A percentile compares a stretch with the other conserved stretches of the same genome.
These are phyloP conservation scores for Papilio protenor DNA, from an alignment of 2,888 invertebrate genomes.

Conservation along the genomic window DNA sequence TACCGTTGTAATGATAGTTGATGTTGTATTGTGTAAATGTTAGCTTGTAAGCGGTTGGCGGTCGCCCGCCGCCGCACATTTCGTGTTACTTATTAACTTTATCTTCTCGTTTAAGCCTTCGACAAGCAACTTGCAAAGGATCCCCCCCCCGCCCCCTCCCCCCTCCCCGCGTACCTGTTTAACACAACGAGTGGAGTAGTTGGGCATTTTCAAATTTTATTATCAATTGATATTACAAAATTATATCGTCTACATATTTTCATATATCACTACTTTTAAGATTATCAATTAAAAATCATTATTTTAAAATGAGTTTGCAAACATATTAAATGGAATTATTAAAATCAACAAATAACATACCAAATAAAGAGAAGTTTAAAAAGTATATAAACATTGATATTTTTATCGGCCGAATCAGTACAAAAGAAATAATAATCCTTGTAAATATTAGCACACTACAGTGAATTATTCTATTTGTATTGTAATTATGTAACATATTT, in stretches of 20 bases:
- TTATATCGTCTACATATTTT: constrained; percentile 56
- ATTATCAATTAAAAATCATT: constrained; percentile 57
- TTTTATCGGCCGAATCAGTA: constrained; percentile 81
- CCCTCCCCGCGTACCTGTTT: background rate
- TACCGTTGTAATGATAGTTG: constrained; percentile 76
- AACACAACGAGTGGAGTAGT: constrained; percentile 33
- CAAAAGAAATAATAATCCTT: constrained; percentile 73
- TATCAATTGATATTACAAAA: constrained; percentile 68
- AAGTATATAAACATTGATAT: constrained; percentile 61
- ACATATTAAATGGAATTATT: background rate
- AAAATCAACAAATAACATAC: constrained; percentile 1
- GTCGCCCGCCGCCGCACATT: constrained; percentile 50
- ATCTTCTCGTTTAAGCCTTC: constrained; percentile 56
- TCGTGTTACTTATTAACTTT: constrained; percentile 61
- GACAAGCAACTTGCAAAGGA: constrained; percentile 57
- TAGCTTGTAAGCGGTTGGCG: constrained; percentile 60
- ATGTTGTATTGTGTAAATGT: constrained; percentile 69
- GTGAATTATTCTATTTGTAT: constrained; percentile 77
- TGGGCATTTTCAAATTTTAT: constrained; percentile 70
- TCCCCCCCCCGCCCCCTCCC: background rate
- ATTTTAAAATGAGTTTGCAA: constrained; percentile 52
- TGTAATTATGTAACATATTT: constrained; percentile 79
- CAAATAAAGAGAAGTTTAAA: constrained; percentile 60
- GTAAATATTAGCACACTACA: constrained; percentile 78
- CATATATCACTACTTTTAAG: constrained; percentile 60